phyloP scores from a whole-genome alignment of 2,113 vertebrate species.

The Pelecanoides urinatrix region DNA sequence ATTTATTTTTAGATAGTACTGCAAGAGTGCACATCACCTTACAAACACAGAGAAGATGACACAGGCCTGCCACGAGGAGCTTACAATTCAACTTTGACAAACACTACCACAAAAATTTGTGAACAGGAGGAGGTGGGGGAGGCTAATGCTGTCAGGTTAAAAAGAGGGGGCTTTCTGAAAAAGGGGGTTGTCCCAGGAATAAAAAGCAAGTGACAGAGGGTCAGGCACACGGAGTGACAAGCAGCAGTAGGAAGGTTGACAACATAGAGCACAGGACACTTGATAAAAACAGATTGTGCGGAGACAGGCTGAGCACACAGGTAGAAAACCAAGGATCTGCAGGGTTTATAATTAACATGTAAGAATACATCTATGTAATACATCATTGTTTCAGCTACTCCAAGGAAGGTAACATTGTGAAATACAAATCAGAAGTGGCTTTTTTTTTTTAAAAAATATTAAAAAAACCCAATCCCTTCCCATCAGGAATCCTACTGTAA shows the following conservation, averaged over 20 bases:
- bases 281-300: not conserved
- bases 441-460: too few relatives aligned
- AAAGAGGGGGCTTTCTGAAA: not conserved
- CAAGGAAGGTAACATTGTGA: not conserved
- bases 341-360: not conserved
- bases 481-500: not conserved
- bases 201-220: not conserved
- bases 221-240: not conserved
- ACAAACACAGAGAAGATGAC: constrained; percentile 26
- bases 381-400: not conserved
- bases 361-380: not conserved
- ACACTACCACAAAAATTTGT: not conserved
- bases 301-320: not conserved
- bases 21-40: constrained; percentile 30
- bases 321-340: not conserved
- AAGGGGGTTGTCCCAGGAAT: not conserved
- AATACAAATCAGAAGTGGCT: not conserved
- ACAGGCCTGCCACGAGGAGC: not conserved
- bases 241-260: not conserved
- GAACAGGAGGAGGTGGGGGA: not conserved
- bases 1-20: constrained; percentile 54
- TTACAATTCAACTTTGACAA: not conserved
- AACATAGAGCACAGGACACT: not conserved
- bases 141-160: not conserved
- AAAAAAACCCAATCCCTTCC: not conserved